phyloP scores from a whole-genome alignment of 2,797 vertebrate species.

The Pagetopsis macropterus region DNA sequence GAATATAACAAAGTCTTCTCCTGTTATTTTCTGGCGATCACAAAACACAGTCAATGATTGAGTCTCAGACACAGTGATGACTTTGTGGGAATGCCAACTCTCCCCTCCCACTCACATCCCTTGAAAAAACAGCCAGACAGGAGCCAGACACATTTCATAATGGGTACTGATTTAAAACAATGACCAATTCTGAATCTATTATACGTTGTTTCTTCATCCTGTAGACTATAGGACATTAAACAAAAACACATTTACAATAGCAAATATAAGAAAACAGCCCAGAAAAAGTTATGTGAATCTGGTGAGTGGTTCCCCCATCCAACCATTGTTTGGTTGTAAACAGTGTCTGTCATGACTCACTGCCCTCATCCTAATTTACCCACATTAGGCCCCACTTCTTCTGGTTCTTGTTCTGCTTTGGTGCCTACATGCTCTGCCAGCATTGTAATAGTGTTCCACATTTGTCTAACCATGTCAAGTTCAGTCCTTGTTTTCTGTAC shows the following conservation, averaged over 20 bases:
- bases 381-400: background rate
- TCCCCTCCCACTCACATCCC: background rate
- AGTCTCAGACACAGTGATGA: constrained; percentile 22
- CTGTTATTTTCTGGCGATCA: constrained; percentile 8
- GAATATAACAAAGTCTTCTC: background rate
- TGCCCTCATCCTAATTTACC: constrained; percentile 24
- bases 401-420: constrained; percentile 4
- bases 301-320: constrained; percentile 10
- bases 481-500: constrained; percentile 42
- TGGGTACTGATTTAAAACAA: constrained; percentile 15
- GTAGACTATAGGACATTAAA: background rate
- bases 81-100: constrained; percentile 18
- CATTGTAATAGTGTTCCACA: constrained; percentile 29
- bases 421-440: constrained; percentile 21
- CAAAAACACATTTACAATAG: background rate
- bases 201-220: constrained; percentile 16
- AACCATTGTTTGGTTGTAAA: constrained; percentile 13
- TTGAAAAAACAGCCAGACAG: constrained; percentile 16
- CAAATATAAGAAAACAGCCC: constrained; percentile 7
- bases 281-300: constrained; percentile 4
- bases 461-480: constrained; percentile 22
- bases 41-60: constrained; percentile 15
- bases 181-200: constrained; percentile 1
- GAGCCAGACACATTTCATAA: constrained; percentile 34
- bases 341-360: constrained; percentile 24